Base-by-base conservation (phyloP, 2,797 vertebrate species). In the Choloepus didactylus region DNA sequence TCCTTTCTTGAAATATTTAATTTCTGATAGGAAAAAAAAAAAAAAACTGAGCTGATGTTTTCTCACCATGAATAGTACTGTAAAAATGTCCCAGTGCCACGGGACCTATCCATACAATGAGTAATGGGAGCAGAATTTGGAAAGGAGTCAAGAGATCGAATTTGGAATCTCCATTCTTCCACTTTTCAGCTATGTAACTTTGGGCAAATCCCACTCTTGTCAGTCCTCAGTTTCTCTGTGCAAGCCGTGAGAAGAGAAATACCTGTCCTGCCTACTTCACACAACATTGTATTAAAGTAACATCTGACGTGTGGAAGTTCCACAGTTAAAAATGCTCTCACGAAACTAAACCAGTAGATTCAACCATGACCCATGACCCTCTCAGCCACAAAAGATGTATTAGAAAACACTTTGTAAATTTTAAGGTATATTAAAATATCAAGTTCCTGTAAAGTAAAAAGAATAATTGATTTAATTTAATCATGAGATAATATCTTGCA, bases 1-100 rank as follows among this genome's bases (percentile, higher is more conserved):
- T 46, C 29, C 10, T 75, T 75, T 59, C 41, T 92, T 70, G 60
- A 92, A 81, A 56, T 80, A 89, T 62, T 84, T 75, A 29, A 59
- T 54, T 81, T 54, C 41, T 94, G 41, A 41, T n/a, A 72, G 41
- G 35, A 35, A 35, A 35, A 35, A 35, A 35, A 35, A 35, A 35
- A 69, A 41, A 83, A 54, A 23, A 44, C 29, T 41, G 18, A 31
- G 31, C 38, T 54, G 56, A 54, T 60, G 80, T 81, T 41, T 77
- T 46, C 41, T 85, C 27, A 51, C 31, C 15, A 67, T 19, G 46
- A 79, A 49, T 11, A 67, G 44, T 38, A 75, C 4, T 67, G 9
- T 89, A 27, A 51, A 60, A 29, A 1, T 27, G 15, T 35, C 31
- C 18, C 38, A 76, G 25, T 8, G 75, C 29, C n/a, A 69, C 49